Conservation (phyloP, 2,113 vertebrate species). For the Paracanthobrama guichenoti region DNA sequence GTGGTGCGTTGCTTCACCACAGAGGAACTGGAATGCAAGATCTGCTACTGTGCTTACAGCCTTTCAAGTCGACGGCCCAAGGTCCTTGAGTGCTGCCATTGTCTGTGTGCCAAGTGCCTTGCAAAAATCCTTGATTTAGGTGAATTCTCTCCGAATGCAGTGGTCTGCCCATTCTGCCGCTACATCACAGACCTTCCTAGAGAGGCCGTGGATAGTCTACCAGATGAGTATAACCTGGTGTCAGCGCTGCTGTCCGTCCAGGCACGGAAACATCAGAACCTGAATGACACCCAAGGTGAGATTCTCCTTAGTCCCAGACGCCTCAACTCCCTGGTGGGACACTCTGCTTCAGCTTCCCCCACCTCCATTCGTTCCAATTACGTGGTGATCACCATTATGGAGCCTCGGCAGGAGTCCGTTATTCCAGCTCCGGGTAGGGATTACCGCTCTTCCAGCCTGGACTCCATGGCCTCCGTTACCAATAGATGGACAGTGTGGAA, state of each 20-base stretch:
- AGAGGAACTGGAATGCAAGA: slow-evolving; percentile 94
- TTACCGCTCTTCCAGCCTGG: slow-evolving; percentile 83
- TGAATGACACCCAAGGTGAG: slow-evolving; percentile 80
- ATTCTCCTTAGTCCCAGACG: slow-evolving; percentile 85
- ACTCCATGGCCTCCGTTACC: slow-evolving; percentile 85
- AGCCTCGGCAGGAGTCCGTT: slow-evolving; percentile 79
- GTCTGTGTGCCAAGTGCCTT: slow-evolving; percentile 91
- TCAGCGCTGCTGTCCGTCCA: slow-evolving; percentile 78
- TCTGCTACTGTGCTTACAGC: slow-evolving; percentile 91
- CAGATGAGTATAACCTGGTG: slow-evolving; percentile 89
- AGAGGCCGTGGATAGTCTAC: slow-evolving; percentile 81
- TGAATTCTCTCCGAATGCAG: slow-evolving; percentile 82
- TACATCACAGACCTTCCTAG: slow-evolving; percentile 83
- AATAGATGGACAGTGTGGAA: slow-evolving; percentile 91
- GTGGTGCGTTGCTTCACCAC: slow-evolving; percentile 67
- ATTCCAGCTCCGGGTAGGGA: slow-evolving; percentile 73
- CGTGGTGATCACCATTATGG: slow-evolving; percentile 94
- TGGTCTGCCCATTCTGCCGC: slow-evolving; percentile 93
- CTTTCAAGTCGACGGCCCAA: slow-evolving; percentile 85
- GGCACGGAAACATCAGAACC: slow-evolving; percentile 78
- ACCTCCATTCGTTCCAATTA: slow-evolving; percentile 79
- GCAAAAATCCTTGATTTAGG: slow-evolving; percentile 88
- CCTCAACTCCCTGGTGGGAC: slow-evolving; percentile 82
- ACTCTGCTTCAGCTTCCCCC: slow-evolving; percentile 75
- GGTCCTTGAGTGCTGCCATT: slow-evolving; percentile 88